Evolutionary conservation across 1,140 invertebrate genomes (phyloP).

Genomic region (Eumaeus atala): DNA sequence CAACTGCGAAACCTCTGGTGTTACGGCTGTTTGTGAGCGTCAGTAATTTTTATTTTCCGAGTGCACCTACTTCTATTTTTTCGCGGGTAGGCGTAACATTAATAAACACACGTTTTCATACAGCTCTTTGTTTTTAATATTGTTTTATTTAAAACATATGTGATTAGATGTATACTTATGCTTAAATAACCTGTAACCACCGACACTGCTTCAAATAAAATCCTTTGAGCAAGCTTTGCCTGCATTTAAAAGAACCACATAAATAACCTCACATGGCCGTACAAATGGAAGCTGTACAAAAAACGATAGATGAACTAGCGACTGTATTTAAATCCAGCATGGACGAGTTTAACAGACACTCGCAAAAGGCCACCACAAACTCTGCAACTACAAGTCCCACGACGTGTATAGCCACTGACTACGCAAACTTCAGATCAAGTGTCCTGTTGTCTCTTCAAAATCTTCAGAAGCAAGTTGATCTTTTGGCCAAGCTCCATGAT

Average conservation of each 20-base stretch:
- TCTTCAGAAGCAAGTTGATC: not conserved
- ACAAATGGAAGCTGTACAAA: slow-evolving; percentile 7
- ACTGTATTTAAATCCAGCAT: slow-evolving; percentile 9
- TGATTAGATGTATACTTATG: not conserved
- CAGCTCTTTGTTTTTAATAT: too few relatives aligned
- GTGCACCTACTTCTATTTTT: too few relatives aligned
- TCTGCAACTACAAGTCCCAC: slow-evolving; percentile 1
- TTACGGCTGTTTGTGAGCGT: too few relatives aligned
- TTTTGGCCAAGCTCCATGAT: too few relatives aligned
- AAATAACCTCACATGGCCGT: not conserved
- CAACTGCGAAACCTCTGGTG: too few relatives aligned
- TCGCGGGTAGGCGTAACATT: too few relatives aligned
- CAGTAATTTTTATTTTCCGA: too few relatives aligned
- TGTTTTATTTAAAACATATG: too few relatives aligned
- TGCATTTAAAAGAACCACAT: not conserved
- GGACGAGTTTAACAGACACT: slow-evolving; percentile 4
- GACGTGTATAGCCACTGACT: not conserved
- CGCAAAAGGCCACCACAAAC: not conserved
- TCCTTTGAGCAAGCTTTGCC: not conserved
- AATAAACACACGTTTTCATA: too few relatives aligned
- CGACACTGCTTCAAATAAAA: not conserved
- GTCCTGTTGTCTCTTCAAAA: not conserved
- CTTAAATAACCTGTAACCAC: slow-evolving; percentile 1
- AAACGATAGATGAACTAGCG: not conserved
- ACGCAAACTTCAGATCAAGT: not conserved